These are phyloP conservation scores for Zenarchopterus dispar DNA, from an alignment of 2,797 vertebrate species.

Conservation along the genomic window DNA sequence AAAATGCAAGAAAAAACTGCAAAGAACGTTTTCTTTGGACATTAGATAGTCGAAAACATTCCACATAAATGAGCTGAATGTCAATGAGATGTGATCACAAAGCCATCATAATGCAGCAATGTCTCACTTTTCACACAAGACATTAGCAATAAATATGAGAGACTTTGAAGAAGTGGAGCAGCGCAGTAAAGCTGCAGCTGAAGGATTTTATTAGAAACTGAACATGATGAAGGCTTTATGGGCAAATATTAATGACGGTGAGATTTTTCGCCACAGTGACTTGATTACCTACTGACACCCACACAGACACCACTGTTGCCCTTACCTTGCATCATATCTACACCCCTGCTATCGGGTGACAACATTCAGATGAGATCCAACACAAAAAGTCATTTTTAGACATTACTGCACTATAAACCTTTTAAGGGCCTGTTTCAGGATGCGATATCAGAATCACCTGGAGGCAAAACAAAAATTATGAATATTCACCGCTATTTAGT, in stretches of 20 bases:
- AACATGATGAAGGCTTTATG: conserved; percentile 71
- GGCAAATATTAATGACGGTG: conserved; percentile 59
- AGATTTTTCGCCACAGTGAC: conserved; percentile 77
- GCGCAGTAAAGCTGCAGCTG: not conserved
- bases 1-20: conserved; percentile 62
- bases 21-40: conserved; percentile 77
- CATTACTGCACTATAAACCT: conserved; percentile 13
- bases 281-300: conserved; percentile 40
- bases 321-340: conserved; percentile 94
- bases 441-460: too few relatives aligned
- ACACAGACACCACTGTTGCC: conserved; percentile 27
- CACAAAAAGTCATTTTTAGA: conserved; percentile 31
- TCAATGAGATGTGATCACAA: conserved; percentile 80
- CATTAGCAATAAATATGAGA: not conserved
- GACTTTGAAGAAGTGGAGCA: not conserved
- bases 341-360: conserved; percentile 78
- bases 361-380: conserved; percentile 56
- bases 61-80: conserved; percentile 71
- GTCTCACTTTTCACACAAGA: not conserved
- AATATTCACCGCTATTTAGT: too few relatives aligned
- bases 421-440: not conserved
- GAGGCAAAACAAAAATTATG: too few relatives aligned
- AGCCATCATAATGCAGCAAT: conserved; percentile 66
- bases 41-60: conserved; percentile 79
- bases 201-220: not conserved